Base-by-base conservation (phyloP, 2,888 invertebrate species). In the Tetrapedia diversipes region DNA sequence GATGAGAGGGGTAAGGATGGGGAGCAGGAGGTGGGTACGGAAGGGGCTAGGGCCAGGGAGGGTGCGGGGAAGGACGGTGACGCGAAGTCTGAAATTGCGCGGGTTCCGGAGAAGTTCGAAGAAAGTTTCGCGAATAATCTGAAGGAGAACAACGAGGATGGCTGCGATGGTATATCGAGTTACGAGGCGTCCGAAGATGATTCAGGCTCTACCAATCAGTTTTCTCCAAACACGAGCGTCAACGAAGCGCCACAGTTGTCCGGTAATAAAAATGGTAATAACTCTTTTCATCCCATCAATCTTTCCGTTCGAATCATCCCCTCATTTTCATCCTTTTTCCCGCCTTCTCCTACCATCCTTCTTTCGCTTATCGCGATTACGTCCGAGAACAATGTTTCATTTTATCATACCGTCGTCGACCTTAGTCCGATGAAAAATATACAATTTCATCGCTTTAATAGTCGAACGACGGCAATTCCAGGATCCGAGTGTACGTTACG, bases 101-200 rank as follows among this genome's bases (percentile, higher is more conserved):
- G 49, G 3, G 39, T 19, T 6, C 45, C 27, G 10, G 53, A 63
- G 4, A 77, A 47, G 19, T 19, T 65, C 0, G 45, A 45, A 8
- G 64, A 67, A 10, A 45, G 7, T 10, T 49, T 64, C 11, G 4
- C 56, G 29, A 80, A 78, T 45, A 43, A 47, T 14, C 37, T 45
- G 27, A 81, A 85, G 6, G 53, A 57, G 4, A 53, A 51, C 14
- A 57, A 82, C 11, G 76, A n/a, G n/a, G n/a, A 77, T 22, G 71
- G 57, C 7, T 57, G 72, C 24, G 67, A 27, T 11, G 79, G 81
- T 2, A 79, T 68, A 22, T 86, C 87, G 4, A 89, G 86, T 49
- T 88, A 85, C 60, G 89, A 89, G 57, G 83, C 84, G 11, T 88
- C 90, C 11, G 89, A 89, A 43, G 89, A 90, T 51, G 88, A 89